Percentiles rank a stretch among this genome's conserved stretches.
Evolutionary conservation across 1,140 invertebrate species (phyloP).

Genomic region (Trichonephila inaurata): DNA sequence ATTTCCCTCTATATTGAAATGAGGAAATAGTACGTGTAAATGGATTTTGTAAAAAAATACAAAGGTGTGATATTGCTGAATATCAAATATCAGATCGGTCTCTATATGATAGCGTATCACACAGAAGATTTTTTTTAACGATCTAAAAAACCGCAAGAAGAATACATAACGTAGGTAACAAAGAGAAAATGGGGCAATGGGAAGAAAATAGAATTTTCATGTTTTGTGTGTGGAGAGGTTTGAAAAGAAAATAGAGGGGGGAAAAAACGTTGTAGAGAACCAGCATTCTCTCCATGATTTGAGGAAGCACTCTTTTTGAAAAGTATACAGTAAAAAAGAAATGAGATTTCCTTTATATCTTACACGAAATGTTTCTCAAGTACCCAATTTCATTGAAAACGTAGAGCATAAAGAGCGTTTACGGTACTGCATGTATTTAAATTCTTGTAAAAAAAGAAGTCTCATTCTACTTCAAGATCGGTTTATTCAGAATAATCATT

Average conservation of each 20-base stretch:
- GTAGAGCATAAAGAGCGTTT: too few species aligned
- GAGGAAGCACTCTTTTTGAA: background rate
- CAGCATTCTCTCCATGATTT: background rate
- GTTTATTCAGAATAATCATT: too few species aligned
- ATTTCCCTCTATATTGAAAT: background rate
- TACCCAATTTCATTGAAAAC: too few species aligned
- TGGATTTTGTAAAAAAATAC: background rate
- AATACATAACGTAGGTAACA: background rate
- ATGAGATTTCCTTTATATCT: background rate
- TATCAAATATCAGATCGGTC: background rate
- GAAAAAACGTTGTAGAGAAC: background rate
- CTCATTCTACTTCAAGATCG: too few species aligned
- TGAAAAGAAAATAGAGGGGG: background rate
- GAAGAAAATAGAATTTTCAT: slow-evolving; percentile 21
- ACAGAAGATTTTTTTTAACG: background rate
- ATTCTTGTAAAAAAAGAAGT: too few species aligned
- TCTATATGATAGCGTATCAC: background rate
- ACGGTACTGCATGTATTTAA: too few species aligned
- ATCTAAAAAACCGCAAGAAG: background rate
- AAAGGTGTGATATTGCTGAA: background rate
- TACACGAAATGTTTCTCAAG: background rate
- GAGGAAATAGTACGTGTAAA: background rate
- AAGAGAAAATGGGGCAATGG: background rate
- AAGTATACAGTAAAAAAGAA: background rate
- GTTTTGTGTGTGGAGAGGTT: background rate